These are phyloP conservation scores for Phrynocephalus guinanensis DNA, from an alignment of 2,797 vertebrate genomes.

Conservation along the genomic window DNA sequence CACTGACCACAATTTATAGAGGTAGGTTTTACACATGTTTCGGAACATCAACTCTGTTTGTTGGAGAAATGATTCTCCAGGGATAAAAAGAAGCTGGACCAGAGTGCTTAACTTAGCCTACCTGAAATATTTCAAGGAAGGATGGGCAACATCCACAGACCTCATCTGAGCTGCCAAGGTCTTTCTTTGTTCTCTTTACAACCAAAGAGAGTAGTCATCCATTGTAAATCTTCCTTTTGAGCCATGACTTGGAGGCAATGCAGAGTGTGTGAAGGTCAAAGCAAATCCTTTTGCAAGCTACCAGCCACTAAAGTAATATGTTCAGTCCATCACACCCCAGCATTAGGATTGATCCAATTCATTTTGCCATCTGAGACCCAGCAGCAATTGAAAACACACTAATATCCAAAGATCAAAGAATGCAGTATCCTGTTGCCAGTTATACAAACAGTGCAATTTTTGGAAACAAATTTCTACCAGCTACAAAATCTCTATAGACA, in stretches of 20 bases:
- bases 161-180: neutral
- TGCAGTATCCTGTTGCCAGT: neutral
- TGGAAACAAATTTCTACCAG: too few relatives aligned
- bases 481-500: too few relatives aligned
- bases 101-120: neutral
- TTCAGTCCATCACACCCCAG: neutral
- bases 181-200: too few relatives aligned
- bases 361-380: neutral
- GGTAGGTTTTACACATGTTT: neutral
- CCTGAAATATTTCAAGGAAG: neutral
- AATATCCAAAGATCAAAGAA: neutral
- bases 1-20: neutral
- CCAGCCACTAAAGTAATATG: neutral
- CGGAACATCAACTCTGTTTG: neutral
- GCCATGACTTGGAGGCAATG: neutral
- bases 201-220: neutral
- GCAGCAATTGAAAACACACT: neutral
- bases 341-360: neutral
- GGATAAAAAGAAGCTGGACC: neutral
- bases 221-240: neutral
- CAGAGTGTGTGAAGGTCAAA: neutral
- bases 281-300: neutral
- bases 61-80: neutral
- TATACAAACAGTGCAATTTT: too few relatives aligned
- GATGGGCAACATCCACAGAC: neutral